Evolutionary conservation across 2,888 invertebrate genomes (phyloP).

Genomic region (Nomada ruficornis): DNA sequence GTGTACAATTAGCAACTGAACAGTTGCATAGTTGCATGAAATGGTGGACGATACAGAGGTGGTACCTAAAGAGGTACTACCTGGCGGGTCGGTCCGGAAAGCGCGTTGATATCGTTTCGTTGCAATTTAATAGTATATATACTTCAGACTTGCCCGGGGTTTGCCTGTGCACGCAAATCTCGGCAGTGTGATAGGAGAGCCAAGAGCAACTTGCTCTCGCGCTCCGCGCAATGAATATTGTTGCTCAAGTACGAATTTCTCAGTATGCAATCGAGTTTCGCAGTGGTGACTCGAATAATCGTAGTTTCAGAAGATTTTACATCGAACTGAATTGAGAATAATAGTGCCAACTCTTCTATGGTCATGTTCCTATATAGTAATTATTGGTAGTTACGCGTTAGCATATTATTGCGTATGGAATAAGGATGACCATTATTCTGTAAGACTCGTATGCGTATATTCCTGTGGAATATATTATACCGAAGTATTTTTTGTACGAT

Average conservation of each 20-base stretch:
- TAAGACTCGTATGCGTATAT: neutral
- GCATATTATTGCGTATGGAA: constrained; percentile 8
- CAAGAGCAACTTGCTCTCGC: neutral
- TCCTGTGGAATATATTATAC: neutral
- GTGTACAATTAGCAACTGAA: neutral
- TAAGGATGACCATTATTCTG: constrained; percentile 9
- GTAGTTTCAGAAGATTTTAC: neutral
- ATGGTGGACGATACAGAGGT: neutral
- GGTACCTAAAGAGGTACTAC: neutral
- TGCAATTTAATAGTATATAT: neutral
- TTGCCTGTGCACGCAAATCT: neutral
- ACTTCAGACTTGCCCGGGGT: neutral
- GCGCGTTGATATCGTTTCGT: neutral
- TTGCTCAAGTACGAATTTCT: neutral
- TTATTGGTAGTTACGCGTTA: constrained; percentile 36
- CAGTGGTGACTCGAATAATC: constrained; percentile 5
- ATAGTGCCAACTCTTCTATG: constrained; percentile 3
- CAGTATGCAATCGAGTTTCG: neutral
- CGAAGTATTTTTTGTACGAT: neutral
- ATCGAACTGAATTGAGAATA: constrained; percentile 19
- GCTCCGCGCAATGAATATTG: neutral
- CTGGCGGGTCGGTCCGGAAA: neutral
- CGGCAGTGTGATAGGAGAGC: neutral
- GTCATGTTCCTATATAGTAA: constrained; percentile 48
- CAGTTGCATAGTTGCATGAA: constrained; percentile 13